Conservation (phyloP, 2,797 vertebrate genomes). For the Kryptopterus vitreolus region DNA sequence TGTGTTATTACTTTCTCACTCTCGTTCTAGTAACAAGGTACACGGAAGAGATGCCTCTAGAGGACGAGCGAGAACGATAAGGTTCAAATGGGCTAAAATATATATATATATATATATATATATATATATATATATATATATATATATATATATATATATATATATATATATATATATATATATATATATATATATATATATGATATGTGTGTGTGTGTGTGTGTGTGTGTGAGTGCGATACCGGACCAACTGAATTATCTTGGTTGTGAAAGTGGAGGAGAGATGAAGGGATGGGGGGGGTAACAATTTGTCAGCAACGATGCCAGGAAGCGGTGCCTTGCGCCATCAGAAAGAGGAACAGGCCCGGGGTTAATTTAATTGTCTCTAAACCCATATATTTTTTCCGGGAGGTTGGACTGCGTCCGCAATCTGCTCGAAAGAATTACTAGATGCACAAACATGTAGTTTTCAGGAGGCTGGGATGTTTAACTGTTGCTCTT, state of each 20-base stretch:
- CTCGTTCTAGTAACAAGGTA: conserved; percentile 65
- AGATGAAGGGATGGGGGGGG: conserved; percentile 49
- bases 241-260: conserved; percentile 73
- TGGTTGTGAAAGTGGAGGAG: conserved; percentile 36
- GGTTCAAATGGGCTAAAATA: conserved; percentile 69
- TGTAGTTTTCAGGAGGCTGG: conserved; percentile 6
- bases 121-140: no score
- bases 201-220: no score
- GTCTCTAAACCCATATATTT: conserved; percentile 36
- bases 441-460: conserved; percentile 30
- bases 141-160: no score
- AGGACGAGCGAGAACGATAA: conserved; percentile 68
- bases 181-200: no score
- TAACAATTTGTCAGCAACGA: conserved; percentile 46
- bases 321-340: conserved; percentile 35
- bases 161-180: no score
- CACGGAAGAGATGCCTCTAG: conserved; percentile 47
- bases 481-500: conserved; percentile 14
- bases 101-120: no score
- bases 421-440: conserved; percentile 33
- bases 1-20: conserved; percentile 19
- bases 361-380: conserved; percentile 53
- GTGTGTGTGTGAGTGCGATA: conserved; percentile 70
- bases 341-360: conserved; percentile 36
- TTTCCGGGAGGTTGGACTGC: conserved; percentile 16